These are phyloP conservation scores for Erythrolamprus reginae DNA, from an alignment of 2,113 vertebrate species.

Conservation along the genomic window DNA sequence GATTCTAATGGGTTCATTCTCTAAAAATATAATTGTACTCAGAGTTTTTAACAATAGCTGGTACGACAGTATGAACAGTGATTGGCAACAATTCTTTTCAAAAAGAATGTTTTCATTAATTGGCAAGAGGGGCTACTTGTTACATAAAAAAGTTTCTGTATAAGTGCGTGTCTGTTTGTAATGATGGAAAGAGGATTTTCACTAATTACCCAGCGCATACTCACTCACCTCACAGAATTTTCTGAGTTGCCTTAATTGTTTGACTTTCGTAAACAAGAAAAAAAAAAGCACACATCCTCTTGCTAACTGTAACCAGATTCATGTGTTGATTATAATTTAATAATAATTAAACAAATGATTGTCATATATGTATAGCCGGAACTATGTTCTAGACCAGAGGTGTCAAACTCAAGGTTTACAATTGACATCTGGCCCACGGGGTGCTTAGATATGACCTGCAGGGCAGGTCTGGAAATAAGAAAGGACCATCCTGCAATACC, in stretches of 20 bases:
- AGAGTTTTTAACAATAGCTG: neutral
- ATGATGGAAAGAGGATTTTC: neutral
- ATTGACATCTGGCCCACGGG: no score
- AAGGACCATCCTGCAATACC: no score
- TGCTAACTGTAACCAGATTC: neutral
- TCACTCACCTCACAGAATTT: neutral
- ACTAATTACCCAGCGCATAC: neutral
- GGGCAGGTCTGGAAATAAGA: no score
- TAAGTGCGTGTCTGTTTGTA: neutral
- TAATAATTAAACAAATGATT: neutral
- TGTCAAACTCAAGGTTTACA: no score
- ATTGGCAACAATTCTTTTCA: neutral
- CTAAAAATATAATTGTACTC: neutral
- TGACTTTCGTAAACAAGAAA: neutral
- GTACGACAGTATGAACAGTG: neutral
- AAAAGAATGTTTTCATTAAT: neutral
- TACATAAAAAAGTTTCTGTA: neutral
- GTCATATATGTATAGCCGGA: neutral
- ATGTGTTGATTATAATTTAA: neutral
- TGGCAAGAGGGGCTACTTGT: neutral
- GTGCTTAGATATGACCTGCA: no score
- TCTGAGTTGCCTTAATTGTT: neutral
- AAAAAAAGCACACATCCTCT: no score
- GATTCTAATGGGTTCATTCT: neutral
- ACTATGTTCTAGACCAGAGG: neutral